Evolutionary conservation across 2,113 vertebrate species (phyloP).

Genomic region (Sus scrofa): DNA sequence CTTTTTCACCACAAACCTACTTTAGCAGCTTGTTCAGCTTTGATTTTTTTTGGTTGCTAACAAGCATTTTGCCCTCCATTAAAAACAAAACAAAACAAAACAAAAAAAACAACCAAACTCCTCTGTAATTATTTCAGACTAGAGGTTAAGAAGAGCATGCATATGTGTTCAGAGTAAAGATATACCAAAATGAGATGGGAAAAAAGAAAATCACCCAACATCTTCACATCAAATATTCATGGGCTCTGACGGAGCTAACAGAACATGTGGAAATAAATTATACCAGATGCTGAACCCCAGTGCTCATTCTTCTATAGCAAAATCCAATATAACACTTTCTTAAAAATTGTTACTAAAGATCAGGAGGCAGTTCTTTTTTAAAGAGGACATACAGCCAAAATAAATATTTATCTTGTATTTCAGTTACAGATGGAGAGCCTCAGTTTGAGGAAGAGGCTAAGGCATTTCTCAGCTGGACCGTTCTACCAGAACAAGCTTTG

Average conservation of each 20-base stretch:
- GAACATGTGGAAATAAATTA: not conserved
- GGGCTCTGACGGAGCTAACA: not conserved
- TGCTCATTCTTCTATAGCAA: not conserved
- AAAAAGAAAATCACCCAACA: not conserved
- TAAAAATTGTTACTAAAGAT: not conserved
- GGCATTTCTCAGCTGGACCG: not conserved
- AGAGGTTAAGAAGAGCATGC: constrained; percentile 47
- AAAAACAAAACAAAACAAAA: too few relatives aligned
- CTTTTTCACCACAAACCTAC: constrained; percentile 55
- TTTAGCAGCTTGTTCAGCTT: constrained; percentile 45
- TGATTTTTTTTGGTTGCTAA: constrained; percentile 32
- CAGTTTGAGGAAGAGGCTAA: not conserved
- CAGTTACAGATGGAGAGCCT: not conserved
- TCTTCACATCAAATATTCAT: not conserved
- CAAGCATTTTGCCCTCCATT: constrained; percentile 39
- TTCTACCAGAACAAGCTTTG: not conserved
- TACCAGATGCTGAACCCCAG: not conserved
- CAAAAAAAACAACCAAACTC: constrained; percentile 1
- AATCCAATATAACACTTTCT: not conserved
- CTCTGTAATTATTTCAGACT: constrained; percentile 15
- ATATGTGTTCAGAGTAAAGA: constrained; percentile 16
- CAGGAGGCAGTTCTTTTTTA: not conserved
- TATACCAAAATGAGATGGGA: not conserved
- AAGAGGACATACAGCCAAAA: not conserved
- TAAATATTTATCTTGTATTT: not conserved